Percentiles rank a stretch among this genome's conserved stretches.
phyloP scores from a whole-genome alignment of 1,140 invertebrate genomes.

The Drosophila orena region DNA sequence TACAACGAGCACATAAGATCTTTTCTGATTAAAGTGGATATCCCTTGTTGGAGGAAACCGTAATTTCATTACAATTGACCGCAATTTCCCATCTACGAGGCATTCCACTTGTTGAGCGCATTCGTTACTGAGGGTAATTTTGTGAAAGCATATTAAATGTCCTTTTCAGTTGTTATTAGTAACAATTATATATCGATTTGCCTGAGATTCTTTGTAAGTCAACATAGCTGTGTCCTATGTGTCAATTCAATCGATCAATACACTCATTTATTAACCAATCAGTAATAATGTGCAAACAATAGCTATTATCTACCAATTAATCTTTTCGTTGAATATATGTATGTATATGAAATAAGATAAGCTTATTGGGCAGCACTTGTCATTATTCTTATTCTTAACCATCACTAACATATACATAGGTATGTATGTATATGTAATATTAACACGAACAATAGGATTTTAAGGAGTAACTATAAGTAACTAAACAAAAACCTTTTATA shows the following conservation, averaged over 20 bases:
- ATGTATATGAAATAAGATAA: background rate
- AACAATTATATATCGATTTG: background rate
- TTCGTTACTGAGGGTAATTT: background rate
- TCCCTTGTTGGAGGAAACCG: slow-evolving; percentile 3
- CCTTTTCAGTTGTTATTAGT: background rate
- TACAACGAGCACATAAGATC: slow-evolving; percentile 56
- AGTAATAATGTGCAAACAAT: background rate
- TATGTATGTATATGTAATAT: too few relatives aligned
- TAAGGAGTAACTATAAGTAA: background rate
- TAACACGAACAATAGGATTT: too few relatives aligned
- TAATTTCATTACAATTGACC: slow-evolving; percentile 36
- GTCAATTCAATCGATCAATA: background rate
- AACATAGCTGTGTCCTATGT: background rate
- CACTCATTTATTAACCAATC: background rate
- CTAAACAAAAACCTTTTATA: slow-evolving; percentile 7
- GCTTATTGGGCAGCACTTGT: background rate
- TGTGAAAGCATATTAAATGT: background rate
- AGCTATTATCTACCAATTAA: background rate
- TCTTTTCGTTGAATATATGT: background rate
- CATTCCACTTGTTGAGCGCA: slow-evolving; percentile 9
- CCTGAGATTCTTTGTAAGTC: background rate
- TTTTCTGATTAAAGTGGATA: slow-evolving; percentile 36
- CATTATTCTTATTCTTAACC: background rate
- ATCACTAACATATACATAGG: background rate
- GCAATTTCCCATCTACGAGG: slow-evolving; percentile 13